These are phyloP conservation scores for Collichthys lucidus DNA, from an alignment of 2,113 vertebrate genomes.

Conservation along the genomic window DNA sequence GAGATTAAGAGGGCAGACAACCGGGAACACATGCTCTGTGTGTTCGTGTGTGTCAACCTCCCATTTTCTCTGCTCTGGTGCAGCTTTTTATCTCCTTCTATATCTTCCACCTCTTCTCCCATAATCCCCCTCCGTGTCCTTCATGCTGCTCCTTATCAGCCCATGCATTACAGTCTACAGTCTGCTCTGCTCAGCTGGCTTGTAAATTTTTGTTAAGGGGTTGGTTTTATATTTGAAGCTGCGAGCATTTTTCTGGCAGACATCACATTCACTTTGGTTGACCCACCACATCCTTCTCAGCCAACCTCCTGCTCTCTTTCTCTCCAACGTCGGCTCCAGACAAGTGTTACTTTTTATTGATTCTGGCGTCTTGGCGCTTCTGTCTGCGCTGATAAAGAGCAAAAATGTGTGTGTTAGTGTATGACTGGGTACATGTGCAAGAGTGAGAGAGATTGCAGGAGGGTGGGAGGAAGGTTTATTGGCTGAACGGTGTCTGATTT, in stretches of 20 bases:
- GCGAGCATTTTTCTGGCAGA: slow-evolving; percentile 53
- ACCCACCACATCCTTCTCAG: slow-evolving; percentile 47
- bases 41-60: slow-evolving; percentile 1
- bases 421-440: slow-evolving; percentile 16
- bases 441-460: slow-evolving; percentile 19
- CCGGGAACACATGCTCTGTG: slow-evolving; percentile 26
- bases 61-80: slow-evolving; percentile 18
- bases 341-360: slow-evolving; percentile 79
- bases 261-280: slow-evolving; percentile 53
- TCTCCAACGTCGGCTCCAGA: slow-evolving; percentile 69
- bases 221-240: slow-evolving; percentile 52
- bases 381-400: slow-evolving; percentile 60
- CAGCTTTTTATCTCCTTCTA: slow-evolving; percentile 32
- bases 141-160: slow-evolving; percentile 44
- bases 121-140: slow-evolving; percentile 15
- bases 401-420: slow-evolving; percentile 20
- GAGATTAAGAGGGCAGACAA: slow-evolving; percentile 36
- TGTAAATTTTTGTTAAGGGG: slow-evolving; percentile 45
- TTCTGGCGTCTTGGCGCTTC: slow-evolving; percentile 78
- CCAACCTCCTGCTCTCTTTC: slow-evolving; percentile 40
- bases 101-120: slow-evolving; percentile 27
- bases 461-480: slow-evolving; percentile 33
- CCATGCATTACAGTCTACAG: slow-evolving; percentile 1
- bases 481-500: slow-evolving; percentile 44
- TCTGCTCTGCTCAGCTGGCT: slow-evolving; percentile 23